Conservation (phyloP, 2,113 vertebrate species). For the Probosciger aterrimus region DNA sequence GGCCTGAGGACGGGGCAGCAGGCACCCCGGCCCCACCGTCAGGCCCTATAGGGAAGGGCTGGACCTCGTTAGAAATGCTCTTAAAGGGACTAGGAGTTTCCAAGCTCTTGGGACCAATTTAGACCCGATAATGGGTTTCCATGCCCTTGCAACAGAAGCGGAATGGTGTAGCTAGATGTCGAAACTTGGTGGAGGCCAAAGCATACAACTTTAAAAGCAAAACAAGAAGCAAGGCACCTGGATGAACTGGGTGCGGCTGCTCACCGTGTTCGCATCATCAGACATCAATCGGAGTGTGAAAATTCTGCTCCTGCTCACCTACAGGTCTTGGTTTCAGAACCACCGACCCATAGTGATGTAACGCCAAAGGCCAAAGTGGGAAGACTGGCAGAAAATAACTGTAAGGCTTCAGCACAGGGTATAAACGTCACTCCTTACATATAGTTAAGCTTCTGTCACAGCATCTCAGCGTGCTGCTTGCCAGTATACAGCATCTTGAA, state of each 20-base stretch:
- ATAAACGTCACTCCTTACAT: background rate
- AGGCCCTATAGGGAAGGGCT: background rate
- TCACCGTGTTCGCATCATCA: background rate
- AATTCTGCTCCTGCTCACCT: background rate
- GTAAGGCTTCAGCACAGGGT: background rate
- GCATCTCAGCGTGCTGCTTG: background rate
- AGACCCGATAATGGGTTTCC: background rate
- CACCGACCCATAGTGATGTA: rapidly evolving
- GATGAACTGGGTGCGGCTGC: background rate
- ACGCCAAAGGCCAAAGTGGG: background rate
- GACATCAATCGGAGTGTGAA: background rate
- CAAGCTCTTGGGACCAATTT: background rate
- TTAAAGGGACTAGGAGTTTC: rapidly evolving
- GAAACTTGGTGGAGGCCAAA: background rate
- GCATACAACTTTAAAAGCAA: background rate
- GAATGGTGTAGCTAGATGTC: rapidly evolving
- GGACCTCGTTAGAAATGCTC: rapidly evolving
- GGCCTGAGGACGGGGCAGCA: background rate
- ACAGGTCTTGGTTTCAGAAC: background rate
- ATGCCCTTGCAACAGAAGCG: rapidly evolving
- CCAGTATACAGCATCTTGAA: background rate
- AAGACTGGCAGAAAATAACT: background rate
- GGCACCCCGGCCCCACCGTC: background rate
- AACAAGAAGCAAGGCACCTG: background rate
- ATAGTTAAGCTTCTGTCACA: background rate